These are phyloP conservation scores for Pollenia labialis DNA, from an alignment of 2,888 invertebrate genomes.

Conservation along the genomic window DNA sequence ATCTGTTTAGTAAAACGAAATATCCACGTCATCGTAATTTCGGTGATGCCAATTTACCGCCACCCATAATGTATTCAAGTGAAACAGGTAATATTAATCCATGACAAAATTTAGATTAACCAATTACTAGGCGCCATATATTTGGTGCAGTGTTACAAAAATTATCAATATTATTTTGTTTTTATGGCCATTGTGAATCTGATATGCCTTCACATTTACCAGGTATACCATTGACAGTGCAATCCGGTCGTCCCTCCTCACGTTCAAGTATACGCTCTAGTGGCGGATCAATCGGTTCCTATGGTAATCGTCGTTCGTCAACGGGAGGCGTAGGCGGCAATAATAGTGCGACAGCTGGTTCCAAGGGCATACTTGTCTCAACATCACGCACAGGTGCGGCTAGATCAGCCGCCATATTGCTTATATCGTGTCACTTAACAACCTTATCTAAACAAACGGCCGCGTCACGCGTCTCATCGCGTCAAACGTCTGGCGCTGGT, in stretches of 20 bases:
- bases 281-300: constrained; percentile 85
- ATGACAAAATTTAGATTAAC: background rate
- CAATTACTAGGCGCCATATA: constrained; percentile 2
- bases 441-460: constrained; percentile 84
- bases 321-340: constrained; percentile 84
- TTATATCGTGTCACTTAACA: constrained; percentile 94
- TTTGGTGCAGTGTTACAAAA: constrained; percentile 28
- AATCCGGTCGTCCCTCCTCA: constrained; percentile 87
- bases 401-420: constrained; percentile 96
- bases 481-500: constrained; percentile 82
- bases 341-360: constrained; percentile 85
- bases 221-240: constrained; percentile 87
- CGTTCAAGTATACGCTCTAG: constrained; percentile 87
- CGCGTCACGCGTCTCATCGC: constrained; percentile 80
- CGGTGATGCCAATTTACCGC: constrained; percentile 92
- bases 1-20: constrained; percentile 89
- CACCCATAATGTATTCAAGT: constrained; percentile 93
- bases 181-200: constrained; percentile 75
- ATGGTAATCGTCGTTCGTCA: constrained; percentile 84
- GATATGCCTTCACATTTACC: constrained; percentile 80
- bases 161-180: constrained; percentile 30
- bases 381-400: constrained; percentile 96
- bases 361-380: constrained; percentile 89
- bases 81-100: constrained; percentile 88
- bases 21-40: constrained; percentile 89